A percentile compares a stretch with the other conserved stretches of the same genome.
Conservation (phyloP, 2,888 invertebrate species). For the Caenorhabditis becei region DNA sequence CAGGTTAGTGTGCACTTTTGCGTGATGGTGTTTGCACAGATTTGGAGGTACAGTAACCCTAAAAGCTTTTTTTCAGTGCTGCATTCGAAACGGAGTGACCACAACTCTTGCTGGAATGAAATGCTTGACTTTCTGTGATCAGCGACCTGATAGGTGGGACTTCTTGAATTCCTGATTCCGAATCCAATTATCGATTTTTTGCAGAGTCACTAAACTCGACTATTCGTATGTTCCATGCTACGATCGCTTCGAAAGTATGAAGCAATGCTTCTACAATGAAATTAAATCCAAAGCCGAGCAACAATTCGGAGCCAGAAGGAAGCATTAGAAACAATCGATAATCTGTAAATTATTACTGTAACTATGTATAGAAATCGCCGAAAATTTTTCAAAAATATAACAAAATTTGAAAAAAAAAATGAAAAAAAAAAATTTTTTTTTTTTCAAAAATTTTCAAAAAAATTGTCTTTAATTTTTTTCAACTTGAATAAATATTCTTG, state of each 20-base stretch:
- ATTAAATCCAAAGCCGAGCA: conserved; percentile 75
- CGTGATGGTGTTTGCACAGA: not conserved
- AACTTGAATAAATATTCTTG: too few species aligned
- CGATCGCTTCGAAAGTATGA: conserved; percentile 78
- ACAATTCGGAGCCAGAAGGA: conserved; percentile 63
- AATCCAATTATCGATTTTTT: not conserved
- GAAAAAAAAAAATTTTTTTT: too few species aligned
- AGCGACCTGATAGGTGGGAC: conserved; percentile 76
- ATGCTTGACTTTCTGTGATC: conserved; percentile 78
- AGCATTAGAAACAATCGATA: too few species aligned
- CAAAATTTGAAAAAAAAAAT: too few species aligned
- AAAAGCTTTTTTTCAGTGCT: conserved; percentile 68
- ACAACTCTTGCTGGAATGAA: conserved; percentile 78
- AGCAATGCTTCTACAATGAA: conserved; percentile 79
- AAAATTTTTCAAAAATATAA: too few species aligned
- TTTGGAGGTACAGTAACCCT: too few species aligned
- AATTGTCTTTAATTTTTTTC: too few species aligned
- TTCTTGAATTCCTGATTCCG: not conserved
- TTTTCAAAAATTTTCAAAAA: too few species aligned
- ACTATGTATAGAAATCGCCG: too few species aligned
- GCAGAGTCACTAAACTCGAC: conserved; percentile 76
- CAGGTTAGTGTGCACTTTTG: too few species aligned
- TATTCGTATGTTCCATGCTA: conserved; percentile 77
- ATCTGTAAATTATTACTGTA: not conserved
- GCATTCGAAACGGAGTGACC: conserved; percentile 73